Evolutionary conservation across 2,888 invertebrate species (phyloP), one percentile per base, ranked within the genome.

Genomic region (Caenorhabditis sp.): DNA sequence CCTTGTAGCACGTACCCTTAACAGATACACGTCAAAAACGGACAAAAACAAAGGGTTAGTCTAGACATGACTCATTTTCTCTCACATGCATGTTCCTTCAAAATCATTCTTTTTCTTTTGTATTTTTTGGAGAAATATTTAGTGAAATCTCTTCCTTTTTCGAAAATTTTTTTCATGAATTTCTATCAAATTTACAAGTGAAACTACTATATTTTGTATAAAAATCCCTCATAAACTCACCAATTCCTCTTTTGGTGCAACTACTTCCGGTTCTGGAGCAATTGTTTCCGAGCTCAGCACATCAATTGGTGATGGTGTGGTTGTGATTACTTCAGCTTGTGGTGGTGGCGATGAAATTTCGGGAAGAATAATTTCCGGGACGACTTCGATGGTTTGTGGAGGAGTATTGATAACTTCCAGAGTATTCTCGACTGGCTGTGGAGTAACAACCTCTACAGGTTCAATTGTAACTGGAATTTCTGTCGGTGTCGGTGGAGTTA

Each of bases 1-100:
- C 72, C 67, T 72, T 72, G 72, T 67, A 72, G 72, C 72, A 72
- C 58, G 62, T 57, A 60, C 67, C 72, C 72, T 72, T 49, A 62
- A 58, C 23, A 61, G 31, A 31, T 23, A 43, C 60, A 59, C 59
- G 53, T 54, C 54, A 59, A 53, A 57, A 23, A 57, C 49, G 61
- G 20, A 26, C 17, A 25, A 31, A 59, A 21, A 38, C n/a, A 14
- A 65, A 21, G 12, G 61, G 20, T 31, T n/a, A 56, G 8, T n/a
- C 8, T 23, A 1, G n/a, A 14, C 20, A 26, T 43, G 52, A 58
- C 50, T 20, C 17, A 7, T 23, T 23, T 57, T 49, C 26, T 54
- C 10, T 17, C 12, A 25, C 36, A 26, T 20, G 14, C 23, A 50
- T 26, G 59, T 63, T 52, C 59, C 68, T 20, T 26, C 53, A 1